Evolutionary conservation across 2,888 invertebrate genomes (phyloP).

Genomic region (Stenodema calcarata): DNA sequence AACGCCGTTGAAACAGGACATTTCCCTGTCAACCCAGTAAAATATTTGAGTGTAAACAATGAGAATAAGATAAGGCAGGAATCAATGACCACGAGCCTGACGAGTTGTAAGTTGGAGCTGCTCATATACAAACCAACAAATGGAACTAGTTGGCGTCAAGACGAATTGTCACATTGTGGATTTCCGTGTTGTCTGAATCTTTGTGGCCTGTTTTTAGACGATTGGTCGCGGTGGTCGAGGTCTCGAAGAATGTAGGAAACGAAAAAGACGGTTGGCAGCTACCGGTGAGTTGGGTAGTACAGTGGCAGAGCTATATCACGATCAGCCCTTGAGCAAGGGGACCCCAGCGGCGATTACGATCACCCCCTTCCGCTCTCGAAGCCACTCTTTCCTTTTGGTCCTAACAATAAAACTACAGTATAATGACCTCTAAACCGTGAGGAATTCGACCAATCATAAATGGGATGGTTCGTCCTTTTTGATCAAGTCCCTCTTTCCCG

Average conservation of each 20-base stretch:
- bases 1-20: too few relatives aligned
- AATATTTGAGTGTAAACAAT: too few relatives aligned
- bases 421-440: not conserved
- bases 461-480: constrained; percentile 3
- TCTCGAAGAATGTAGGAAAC: not conserved
- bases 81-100: too few relatives aligned
- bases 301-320: constrained; percentile 7
- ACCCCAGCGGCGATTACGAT: constrained; percentile 9
- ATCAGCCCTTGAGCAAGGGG: constrained; percentile 15
- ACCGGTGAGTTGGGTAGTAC: not conserved
- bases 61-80: too few relatives aligned
- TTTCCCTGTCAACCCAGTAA: too few relatives aligned
- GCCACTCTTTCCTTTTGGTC: not conserved
- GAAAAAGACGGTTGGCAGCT: not conserved
- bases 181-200: too few relatives aligned
- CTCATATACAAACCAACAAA: too few relatives aligned
- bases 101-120: too few relatives aligned
- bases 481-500: constrained; percentile 1
- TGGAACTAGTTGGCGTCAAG: too few relatives aligned
- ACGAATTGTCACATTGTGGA: too few relatives aligned
- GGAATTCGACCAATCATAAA: constrained; percentile 4
- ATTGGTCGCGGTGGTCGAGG: too few relatives aligned
- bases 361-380: not conserved
- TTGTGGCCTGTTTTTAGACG: too few relatives aligned
- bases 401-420: not conserved